phyloP scores from a whole-genome alignment of 2,797 vertebrate species.

The Coregonus suidteri region DNA sequence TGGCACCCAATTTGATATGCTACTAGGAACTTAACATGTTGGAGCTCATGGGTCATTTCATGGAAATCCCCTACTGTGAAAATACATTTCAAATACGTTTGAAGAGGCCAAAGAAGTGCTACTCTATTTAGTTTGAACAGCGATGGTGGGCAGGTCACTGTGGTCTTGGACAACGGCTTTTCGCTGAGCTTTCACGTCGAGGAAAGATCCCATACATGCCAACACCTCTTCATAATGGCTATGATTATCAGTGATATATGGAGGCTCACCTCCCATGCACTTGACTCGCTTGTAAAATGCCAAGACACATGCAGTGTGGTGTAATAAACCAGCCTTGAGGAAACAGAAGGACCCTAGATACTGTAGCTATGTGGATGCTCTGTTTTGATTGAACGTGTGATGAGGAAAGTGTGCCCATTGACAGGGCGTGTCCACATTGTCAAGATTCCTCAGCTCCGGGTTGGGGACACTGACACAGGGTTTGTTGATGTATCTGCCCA shows the following conservation, averaged over 20 bases:
- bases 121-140: neutral
- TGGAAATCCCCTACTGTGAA: neutral
- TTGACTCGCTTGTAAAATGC: neutral
- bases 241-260: neutral
- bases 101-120: neutral
- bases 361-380: neutral
- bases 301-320: neutral
- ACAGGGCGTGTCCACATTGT: constrained; percentile 30
- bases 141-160: neutral
- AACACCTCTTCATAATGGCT: too few species aligned
- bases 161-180: neutral
- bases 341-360: neutral
- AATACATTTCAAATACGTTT: neutral
- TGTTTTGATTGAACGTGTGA: neutral
- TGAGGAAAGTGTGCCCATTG: neutral
- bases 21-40: too few species aligned
- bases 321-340: neutral
- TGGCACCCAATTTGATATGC: too few species aligned
- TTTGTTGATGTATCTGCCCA: constrained; percentile 9
- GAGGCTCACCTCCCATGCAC: too few species aligned
- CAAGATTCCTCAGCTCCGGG: constrained; percentile 17
- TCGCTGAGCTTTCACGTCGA: neutral
- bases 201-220: neutral
- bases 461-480: neutral
- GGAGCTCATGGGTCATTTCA: too few species aligned